phyloP scores from a whole-genome alignment of 2,113 vertebrate species.

The Callaeas wilsoni region DNA sequence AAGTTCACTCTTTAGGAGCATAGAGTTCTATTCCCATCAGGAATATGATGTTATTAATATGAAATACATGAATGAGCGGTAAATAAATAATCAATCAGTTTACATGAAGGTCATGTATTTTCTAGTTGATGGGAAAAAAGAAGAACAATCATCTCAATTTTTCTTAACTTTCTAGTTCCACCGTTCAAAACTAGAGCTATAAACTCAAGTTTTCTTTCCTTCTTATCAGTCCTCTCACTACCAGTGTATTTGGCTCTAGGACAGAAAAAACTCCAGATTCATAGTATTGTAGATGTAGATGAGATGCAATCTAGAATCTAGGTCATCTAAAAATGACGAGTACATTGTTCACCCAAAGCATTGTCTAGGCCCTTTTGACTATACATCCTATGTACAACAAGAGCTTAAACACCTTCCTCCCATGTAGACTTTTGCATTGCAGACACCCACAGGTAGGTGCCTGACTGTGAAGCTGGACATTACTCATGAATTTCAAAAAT shows the following conservation, averaged over 20 bases:
- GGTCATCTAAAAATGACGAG: neutral
- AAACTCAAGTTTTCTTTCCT: neutral
- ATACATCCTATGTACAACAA: neutral
- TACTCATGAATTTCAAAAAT: neutral
- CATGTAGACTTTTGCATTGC: neutral
- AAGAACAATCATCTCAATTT: neutral
- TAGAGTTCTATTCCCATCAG: neutral
- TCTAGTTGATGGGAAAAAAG: neutral
- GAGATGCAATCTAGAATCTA: neutral
- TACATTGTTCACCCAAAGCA: neutral
- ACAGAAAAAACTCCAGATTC: neutral
- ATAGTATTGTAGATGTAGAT: neutral
- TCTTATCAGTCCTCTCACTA: neutral
- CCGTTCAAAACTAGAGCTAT: neutral
- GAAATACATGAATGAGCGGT: neutral
- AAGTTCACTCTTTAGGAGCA: neutral
- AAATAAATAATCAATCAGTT: neutral
- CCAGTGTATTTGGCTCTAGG: neutral
- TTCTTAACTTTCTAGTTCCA: neutral
- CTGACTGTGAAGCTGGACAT: neutral
- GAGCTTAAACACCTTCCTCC: neutral
- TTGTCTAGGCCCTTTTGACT: neutral
- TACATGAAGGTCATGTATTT: neutral
- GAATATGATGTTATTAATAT: neutral
- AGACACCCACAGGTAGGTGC: neutral